Percentiles rank a stretch among this genome's conserved stretches.
Conservation (phyloP, 2,888 invertebrate species). For the Drepanosiphum platanoidis region DNA sequence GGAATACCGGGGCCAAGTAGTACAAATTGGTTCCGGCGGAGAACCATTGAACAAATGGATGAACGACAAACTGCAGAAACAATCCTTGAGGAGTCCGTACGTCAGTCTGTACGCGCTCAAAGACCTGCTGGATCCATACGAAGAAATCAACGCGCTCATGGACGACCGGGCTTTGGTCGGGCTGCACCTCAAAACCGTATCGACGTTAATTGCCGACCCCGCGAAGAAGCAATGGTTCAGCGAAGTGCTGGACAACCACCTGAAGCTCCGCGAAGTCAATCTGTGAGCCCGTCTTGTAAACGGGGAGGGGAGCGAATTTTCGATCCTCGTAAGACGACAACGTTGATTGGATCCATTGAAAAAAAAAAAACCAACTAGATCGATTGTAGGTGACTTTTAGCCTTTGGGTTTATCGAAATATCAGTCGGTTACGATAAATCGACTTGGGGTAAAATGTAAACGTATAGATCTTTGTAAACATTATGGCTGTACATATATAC, state of each 20-base stretch:
- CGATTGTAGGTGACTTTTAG: too few relatives aligned
- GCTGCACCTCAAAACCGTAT: constrained; percentile 14
- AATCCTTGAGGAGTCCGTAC: neutral
- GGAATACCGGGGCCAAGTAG: constrained; percentile 42
- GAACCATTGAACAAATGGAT: constrained; percentile 42
- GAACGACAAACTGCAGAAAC: neutral
- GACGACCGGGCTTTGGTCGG: constrained; percentile 45
- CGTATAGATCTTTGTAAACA: too few relatives aligned
- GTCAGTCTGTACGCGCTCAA: constrained; percentile 38
- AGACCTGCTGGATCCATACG: constrained; percentile 3
- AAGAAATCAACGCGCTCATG: constrained; percentile 32
- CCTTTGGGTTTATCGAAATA: too few relatives aligned
- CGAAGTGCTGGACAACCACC: constrained; percentile 47
- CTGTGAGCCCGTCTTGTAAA: too few relatives aligned
- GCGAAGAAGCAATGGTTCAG: constrained; percentile 46
- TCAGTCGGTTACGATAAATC: too few relatives aligned
- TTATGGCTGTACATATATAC: too few relatives aligned
- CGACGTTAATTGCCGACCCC: constrained; percentile 13
- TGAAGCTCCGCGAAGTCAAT: constrained; percentile 49
- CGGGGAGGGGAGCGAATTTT: too few relatives aligned
- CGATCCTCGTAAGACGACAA: too few relatives aligned
- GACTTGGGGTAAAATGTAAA: too few relatives aligned
- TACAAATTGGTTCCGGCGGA: neutral
- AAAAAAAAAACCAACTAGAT: too few relatives aligned
- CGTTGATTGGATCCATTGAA: too few relatives aligned